A percentile compares a stretch with the other conserved stretches of the same genome.
These are phyloP conservation scores for Eretmochelys imbricata DNA, from an alignment of 2,113 vertebrate genomes.

Conservation along the genomic window DNA sequence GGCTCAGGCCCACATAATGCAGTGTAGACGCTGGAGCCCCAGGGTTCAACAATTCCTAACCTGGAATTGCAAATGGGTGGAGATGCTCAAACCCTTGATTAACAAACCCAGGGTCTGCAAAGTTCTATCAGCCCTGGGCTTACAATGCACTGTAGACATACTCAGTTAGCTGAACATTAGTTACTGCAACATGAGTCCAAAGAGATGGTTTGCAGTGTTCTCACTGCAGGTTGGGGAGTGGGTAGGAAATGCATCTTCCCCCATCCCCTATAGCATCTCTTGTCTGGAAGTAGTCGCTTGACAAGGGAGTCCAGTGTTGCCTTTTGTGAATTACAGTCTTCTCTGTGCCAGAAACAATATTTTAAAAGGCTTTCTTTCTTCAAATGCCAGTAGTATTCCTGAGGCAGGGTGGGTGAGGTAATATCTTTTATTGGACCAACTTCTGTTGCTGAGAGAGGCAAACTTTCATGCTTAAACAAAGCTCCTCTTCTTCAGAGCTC, in stretches of 20 bases:
- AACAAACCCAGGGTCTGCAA: neutral
- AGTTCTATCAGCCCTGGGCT: neutral
- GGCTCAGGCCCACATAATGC: neutral
- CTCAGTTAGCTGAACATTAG: neutral
- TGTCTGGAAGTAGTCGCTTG: neutral
- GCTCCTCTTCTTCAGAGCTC: neutral
- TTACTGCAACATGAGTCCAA: neutral
- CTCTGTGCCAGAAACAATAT: neutral
- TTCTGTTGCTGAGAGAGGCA: neutral
- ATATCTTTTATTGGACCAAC: neutral
- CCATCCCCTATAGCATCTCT: neutral
- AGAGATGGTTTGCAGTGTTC: neutral
- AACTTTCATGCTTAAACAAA: neutral
- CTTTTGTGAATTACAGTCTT: neutral
- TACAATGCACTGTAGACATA: neutral
- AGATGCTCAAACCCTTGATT: neutral
- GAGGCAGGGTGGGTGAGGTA: neutral
- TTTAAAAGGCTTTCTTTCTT: neutral
- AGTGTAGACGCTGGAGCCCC: neutral
- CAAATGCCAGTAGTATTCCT: neutral
- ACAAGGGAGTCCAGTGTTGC: neutral
- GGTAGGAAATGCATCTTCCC: accelerated
- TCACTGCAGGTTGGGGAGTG: neutral
- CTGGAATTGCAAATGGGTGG: neutral
- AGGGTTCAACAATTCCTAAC: neutral